Evolutionary conservation across 2,797 vertebrate genomes (phyloP), one percentile per base, ranked within the genome.

Genomic region (Betta splendens): DNA sequence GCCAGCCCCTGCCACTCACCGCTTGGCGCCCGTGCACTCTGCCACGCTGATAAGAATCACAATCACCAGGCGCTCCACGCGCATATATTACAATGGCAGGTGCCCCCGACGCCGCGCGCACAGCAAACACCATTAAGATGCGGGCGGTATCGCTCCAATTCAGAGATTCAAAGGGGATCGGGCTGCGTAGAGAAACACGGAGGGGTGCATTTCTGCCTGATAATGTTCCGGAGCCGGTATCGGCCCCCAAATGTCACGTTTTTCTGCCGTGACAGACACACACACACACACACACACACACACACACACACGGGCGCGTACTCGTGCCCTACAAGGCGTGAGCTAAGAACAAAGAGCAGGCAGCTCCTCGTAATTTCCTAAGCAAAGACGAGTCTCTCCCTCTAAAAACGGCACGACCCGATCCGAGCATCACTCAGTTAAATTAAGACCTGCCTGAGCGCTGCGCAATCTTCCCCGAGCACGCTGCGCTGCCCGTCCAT

Each of bases 21-120:
- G 70, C 73, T 73, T 75, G 64, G 80, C 77, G 61, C 78, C 70
- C 62, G 46, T 82, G 75, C 84, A 76, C 85, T 87, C 75, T 84
- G 76, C 73, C 80, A 75, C 78, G 53, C 83, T 61, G 89, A 90
- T 91, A 91, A 79, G 83, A 89, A 92, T 93, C 91, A 86, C 90
- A 91, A 92, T 91, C 85, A 85, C 81, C 77, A 78, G 81, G 73
- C 83, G 76, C 90, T 89, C 87, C 81, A 64, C 64, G 25, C 51
- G 71, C 86, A 85, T 85, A 88, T 72, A 91, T 89, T 88, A 90
- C 81, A 87, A 83, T 75, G 73, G 78, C 83, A 81, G 75, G 69
- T 69, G 47, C 75, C 60, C n/a, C 59, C 39, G 84, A 85, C 84
- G 85, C 82, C 71, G 85, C 38, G 53, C 63, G 76, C 74, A 63